A percentile compares a stretch with the other conserved stretches of the same genome.
Conservation (phyloP, 64 coral and sea anemone species). For the Dendronephthya gigantea region DNA sequence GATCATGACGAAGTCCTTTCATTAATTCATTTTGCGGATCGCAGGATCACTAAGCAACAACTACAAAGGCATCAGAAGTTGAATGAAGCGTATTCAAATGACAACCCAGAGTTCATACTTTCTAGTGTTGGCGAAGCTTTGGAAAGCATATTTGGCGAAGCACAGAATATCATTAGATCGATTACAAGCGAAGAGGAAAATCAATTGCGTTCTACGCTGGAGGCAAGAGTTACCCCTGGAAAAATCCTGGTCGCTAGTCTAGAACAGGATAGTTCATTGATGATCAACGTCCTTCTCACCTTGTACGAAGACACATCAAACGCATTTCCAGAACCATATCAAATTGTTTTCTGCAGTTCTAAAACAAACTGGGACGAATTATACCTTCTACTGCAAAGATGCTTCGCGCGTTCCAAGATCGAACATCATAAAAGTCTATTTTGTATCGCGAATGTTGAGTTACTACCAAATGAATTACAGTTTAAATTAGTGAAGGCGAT, state of each 20-base stretch:
- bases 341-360: constrained; percentile 70
- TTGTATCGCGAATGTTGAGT: constrained; percentile 83
- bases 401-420: constrained; percentile 42
- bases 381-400: constrained; percentile 46
- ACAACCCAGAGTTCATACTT: neutral
- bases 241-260: constrained; percentile 65
- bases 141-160: neutral
- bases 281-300: constrained; percentile 61
- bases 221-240: constrained; percentile 50
- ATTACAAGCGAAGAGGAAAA: neutral
- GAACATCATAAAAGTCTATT: constrained; percentile 28
- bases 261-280: constrained; percentile 49
- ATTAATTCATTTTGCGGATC: constrained; percentile 32
- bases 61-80: neutral
- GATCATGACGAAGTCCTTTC: constrained; percentile 9
- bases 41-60: neutral
- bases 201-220: neutral
- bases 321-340: constrained; percentile 55
- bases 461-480: constrained; percentile 70
- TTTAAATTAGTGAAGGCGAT: constrained; percentile 62
- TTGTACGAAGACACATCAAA: constrained; percentile 53
- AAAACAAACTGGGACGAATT: constrained; percentile 80
- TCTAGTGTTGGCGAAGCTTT: neutral
- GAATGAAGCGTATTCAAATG: neutral
- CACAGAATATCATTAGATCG: neutral